Evolutionary conservation across 2,888 invertebrate genomes (phyloP).

Genomic region (Buathra laborator): DNA sequence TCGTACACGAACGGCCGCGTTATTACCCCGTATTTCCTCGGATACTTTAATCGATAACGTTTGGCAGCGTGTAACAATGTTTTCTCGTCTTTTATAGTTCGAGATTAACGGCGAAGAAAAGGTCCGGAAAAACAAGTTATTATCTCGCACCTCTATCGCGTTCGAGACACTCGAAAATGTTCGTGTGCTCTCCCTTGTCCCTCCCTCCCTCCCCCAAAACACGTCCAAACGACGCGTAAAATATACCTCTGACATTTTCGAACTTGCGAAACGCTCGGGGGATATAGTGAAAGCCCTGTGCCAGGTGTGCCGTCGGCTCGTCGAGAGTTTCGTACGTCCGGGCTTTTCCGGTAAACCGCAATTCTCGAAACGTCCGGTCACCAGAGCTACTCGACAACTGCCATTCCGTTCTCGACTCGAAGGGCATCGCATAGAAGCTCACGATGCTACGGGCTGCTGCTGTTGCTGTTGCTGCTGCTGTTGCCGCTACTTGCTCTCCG

Average conservation of each 20-base stretch:
- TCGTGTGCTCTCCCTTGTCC: neutral
- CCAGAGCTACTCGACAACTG: slow-evolving; percentile 69
- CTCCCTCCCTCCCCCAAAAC: neutral
- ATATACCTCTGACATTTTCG: slow-evolving; percentile 26
- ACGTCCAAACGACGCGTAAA: slow-evolving; percentile 7
- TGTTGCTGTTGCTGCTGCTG: neutral
- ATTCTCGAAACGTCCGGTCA: slow-evolving; percentile 72
- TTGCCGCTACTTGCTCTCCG: slow-evolving; percentile 42
- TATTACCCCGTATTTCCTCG: slow-evolving; percentile 23
- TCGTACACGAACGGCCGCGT: slow-evolving; percentile 26
- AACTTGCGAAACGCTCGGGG: slow-evolving; percentile 33
- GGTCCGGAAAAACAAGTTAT: slow-evolving; percentile 1
- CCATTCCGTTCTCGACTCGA: slow-evolving; percentile 71
- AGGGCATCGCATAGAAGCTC: slow-evolving; percentile 9
- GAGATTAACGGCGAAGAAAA: slow-evolving; percentile 13
- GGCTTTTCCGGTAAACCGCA: slow-evolving; percentile 77
- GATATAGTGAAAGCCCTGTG: slow-evolving; percentile 8
- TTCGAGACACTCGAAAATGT: neutral
- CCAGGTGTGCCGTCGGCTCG: slow-evolving; percentile 50
- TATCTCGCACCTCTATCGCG: neutral
- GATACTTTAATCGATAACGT: slow-evolving; percentile 38
- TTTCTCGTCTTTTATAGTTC: slow-evolving; percentile 1
- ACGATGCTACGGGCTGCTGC: slow-evolving; percentile 48
- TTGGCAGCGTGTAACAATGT: slow-evolving; percentile 10
- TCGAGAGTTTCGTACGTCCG: slow-evolving; percentile 69